Conservation (phyloP, 2,888 invertebrate genomes). For the Scelioninae gen. 1 region DNA sequence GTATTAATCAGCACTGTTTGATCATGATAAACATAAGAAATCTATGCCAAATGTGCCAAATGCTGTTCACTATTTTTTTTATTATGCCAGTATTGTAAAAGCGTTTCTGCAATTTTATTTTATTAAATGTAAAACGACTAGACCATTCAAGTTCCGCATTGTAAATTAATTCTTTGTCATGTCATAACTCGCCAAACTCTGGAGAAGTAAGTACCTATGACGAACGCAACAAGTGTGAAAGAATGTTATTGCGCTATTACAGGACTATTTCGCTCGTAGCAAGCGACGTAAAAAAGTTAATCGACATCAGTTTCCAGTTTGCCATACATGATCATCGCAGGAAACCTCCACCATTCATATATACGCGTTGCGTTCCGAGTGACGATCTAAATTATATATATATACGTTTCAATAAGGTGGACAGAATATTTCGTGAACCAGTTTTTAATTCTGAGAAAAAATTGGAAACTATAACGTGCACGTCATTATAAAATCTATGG, state of each 20-base stretch:
- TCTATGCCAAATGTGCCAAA: too few species aligned
- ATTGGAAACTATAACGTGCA: not conserved
- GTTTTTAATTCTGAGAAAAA: not conserved
- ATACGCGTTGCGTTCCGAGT: not conserved
- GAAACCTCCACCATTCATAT: constrained; percentile 53
- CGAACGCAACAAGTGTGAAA: constrained; percentile 80
- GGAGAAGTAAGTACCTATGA: constrained; percentile 72
- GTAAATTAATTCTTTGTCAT: constrained; percentile 70
- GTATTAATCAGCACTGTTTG: too few species aligned
- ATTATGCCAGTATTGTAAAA: constrained; percentile 25
- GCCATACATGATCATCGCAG: constrained; percentile 56
- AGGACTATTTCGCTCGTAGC: constrained; percentile 77
- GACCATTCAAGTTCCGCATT: constrained; percentile 65
- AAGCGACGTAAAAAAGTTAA: constrained; percentile 76
- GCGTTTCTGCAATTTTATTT: constrained; percentile 42
- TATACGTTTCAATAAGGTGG: not conserved
- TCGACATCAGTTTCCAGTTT: constrained; percentile 71
- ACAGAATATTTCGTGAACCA: not conserved
- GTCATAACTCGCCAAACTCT: constrained; percentile 70
- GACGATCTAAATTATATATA: not conserved
- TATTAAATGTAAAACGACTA: constrained; percentile 56
- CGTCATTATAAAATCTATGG: too few species aligned
- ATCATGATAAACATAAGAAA: too few species aligned
- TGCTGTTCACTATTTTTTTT: constrained; percentile 16
- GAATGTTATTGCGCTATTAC: constrained; percentile 78